Evolutionary conservation across 1,140 invertebrate genomes (phyloP).

Genomic region (Ruditapes philippinarum): DNA sequence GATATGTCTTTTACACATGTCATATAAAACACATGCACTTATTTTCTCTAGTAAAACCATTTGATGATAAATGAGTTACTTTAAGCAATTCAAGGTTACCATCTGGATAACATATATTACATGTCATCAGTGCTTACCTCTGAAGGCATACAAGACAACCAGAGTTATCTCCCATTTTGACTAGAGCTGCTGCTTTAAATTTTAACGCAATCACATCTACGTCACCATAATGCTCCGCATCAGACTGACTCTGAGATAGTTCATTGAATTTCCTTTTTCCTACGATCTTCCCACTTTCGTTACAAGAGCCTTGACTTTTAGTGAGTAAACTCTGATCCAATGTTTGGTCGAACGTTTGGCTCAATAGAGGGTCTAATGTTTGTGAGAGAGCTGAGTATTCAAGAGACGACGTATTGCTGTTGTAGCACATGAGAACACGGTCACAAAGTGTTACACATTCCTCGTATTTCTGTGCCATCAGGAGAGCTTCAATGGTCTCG

Average conservation of each 20-base stretch:
- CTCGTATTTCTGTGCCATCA: background rate
- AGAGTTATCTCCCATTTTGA: conserved; percentile 39
- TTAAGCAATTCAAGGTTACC: background rate
- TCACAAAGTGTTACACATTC: conserved; percentile 39
- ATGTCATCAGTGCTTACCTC: background rate
- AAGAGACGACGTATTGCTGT: background rate
- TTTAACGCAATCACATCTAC: conserved; percentile 20
- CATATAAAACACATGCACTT: background rate
- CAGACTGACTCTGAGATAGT: background rate
- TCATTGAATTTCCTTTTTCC: conserved; percentile 10
- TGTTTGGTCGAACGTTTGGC: too few relatives aligned
- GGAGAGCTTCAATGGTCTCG: conserved; percentile 33
- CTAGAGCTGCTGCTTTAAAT: background rate
- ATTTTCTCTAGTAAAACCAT: background rate
- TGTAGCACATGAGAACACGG: background rate
- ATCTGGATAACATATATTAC: background rate
- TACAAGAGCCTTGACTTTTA: background rate
- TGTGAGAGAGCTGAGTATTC: background rate
- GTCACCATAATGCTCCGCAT: background rate
- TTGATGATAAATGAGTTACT: background rate
- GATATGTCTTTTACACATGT: background rate
- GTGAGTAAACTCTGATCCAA: background rate
- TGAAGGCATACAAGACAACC: background rate
- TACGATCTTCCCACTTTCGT: background rate
- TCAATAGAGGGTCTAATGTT: conserved; percentile 31